Conservation (phyloP, 2,113 vertebrate genomes). For the Cyrtonyx montezumae region DNA sequence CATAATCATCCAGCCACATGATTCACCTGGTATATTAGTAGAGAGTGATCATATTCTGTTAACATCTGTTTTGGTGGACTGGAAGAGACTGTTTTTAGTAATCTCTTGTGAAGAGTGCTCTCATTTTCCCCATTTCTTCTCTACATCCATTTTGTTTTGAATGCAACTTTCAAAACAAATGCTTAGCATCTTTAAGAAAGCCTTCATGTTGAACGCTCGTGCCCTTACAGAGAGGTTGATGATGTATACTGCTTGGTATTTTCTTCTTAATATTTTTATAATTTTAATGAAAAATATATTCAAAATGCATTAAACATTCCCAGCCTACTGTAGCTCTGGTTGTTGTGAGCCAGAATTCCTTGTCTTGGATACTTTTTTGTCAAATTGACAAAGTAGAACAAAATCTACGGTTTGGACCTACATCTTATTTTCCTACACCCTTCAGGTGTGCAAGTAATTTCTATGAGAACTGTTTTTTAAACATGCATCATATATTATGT, state of each 20-base stretch:
- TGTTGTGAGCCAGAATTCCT: background rate
- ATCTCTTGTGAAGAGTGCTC: background rate
- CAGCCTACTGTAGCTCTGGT: background rate
- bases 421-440: background rate
- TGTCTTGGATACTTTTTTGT: background rate
- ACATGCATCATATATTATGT: background rate
- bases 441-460: background rate
- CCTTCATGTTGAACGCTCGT: background rate
- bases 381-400: background rate
- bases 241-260: background rate
- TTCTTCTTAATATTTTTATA: background rate
- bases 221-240: background rate
- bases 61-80: background rate
- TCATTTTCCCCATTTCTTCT: background rate
- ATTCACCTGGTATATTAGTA: background rate
- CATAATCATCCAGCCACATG: background rate
- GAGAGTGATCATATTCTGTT: background rate
- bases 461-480: background rate
- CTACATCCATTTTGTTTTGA: background rate
- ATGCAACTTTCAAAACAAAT: background rate
- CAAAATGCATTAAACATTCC: background rate
- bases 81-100: background rate
- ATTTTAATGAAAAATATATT: background rate
- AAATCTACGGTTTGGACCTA: background rate
- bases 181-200: background rate